Evolutionary conservation across 2,797 vertebrate genomes (phyloP), one percentile per base, ranked within the genome.

Genomic region (Dendrocincla fuliginosa): DNA sequence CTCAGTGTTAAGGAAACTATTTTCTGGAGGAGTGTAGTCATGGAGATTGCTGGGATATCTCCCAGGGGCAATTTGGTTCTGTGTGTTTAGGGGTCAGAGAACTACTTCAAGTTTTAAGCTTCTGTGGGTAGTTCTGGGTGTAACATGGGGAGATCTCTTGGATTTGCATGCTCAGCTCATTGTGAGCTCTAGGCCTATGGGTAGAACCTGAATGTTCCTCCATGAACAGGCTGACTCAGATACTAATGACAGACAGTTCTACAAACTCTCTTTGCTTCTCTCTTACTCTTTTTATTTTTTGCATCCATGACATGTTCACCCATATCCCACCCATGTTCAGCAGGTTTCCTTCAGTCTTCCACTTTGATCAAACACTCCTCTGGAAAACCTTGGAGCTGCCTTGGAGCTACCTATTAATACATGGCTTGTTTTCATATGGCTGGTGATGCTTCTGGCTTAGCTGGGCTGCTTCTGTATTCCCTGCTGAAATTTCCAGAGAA

Each of bases 61-160:
- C 49, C n/a, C n/a, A 39, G 27, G 24, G 30, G 20, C 28, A 32
- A 23, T 76, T 76, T 32, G 32, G 22, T 17, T 53, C 37, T 0
- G 0, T 52, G 27, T 4, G 2, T 67, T 59, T n/a, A 46, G 68
- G 47, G 32, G 22, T 80, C 49, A n/a, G 47, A 74, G 39, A 82
- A 35, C 22, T 93, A 12, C 16, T 25, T 17, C 37, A 28, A 65
- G 25, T 79, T 77, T 85, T n/a, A 64, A 68, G 33, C 27, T 78
- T n/a, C 33, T 68, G 12, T 80, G 49, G 14, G 8, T 60, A 57
- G 25, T 70, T 80, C 37, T 71, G 18, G 33, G 27, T 2, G 3
- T 14, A 41, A 27, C 15, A 20, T 0, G 0, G n/a, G 5, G 16
- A 78, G 11, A 33, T 47, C 56, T 70, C 64, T 46, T 63, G 63